A percentile compares a stretch with the other conserved stretches of the same genome.
Conservation (phyloP, 2,113 vertebrate genomes). For the Numenius arquata region DNA sequence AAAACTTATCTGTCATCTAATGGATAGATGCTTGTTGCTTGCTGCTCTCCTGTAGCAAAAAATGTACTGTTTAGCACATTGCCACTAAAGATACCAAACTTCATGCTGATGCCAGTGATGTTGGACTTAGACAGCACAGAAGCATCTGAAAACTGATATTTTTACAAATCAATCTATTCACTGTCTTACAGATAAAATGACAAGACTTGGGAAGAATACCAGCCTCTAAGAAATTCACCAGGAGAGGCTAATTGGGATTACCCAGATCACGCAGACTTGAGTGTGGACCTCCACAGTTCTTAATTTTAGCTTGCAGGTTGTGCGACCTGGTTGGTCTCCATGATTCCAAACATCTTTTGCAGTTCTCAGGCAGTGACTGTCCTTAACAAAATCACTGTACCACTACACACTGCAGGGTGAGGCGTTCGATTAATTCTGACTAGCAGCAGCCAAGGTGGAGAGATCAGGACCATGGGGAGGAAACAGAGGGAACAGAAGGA, state of each 20-base stretch:
- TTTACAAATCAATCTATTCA: neutral
- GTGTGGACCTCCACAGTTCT: neutral
- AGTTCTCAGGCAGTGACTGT: neutral
- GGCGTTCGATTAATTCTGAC: neutral
- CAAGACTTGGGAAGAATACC: neutral
- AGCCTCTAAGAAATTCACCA: neutral
- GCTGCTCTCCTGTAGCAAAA: neutral
- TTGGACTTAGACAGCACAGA: neutral
- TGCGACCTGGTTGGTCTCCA: neutral
- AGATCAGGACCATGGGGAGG: neutral
- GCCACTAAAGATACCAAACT: neutral
- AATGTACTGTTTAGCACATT: neutral
- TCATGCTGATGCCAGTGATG: neutral
- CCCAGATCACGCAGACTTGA: neutral
- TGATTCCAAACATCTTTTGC: neutral
- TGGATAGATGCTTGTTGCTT: neutral
- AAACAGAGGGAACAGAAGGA: neutral
- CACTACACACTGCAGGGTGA: neutral
- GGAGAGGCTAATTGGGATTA: neutral
- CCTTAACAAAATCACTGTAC: neutral
- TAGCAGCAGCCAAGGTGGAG: neutral
- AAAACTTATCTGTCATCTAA: neutral
- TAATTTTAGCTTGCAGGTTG: neutral
- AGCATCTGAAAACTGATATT: neutral
- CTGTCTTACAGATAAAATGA: neutral